phyloP scores from a whole-genome alignment of 2,888 invertebrate species.

The Protodeltote pygarga region DNA sequence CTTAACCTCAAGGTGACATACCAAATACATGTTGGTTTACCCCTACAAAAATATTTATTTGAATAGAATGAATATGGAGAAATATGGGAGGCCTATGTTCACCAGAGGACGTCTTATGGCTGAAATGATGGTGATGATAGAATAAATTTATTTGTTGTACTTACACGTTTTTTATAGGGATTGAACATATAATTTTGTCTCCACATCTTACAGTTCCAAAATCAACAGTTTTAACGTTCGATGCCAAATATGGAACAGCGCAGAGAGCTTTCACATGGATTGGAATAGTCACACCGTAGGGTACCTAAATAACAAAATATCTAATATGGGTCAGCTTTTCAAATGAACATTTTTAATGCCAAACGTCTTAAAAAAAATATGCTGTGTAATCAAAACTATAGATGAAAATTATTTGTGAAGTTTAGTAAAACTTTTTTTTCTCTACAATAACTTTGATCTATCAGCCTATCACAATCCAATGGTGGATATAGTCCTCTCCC shows the following conservation, averaged over 20 bases:
- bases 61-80: background rate
- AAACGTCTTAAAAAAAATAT: no score
- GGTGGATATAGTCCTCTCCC: no score
- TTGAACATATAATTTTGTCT: conserved; percentile 82
- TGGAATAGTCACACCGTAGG: conserved; percentile 87
- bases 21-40: conserved; percentile 87
- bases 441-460: no score
- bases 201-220: conserved; percentile 88
- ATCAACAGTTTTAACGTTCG: conserved; percentile 75
- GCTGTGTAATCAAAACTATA: no score
- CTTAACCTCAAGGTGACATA: conserved; percentile 73
- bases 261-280: conserved; percentile 85
- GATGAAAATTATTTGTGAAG: background rate
- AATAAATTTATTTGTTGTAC: conserved; percentile 39
- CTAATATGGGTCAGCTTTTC: background rate
- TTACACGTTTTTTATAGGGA: conserved; percentile 87
- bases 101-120: no score
- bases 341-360: no score
- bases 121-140: no score
- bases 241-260: conserved; percentile 85
- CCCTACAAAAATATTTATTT: conserved; percentile 80
- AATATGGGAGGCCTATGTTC: no score
- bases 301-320: conserved; percentile 70
- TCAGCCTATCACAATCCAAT: no score
- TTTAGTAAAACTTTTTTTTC: no score